Evolutionary conservation across 1,140 invertebrate species (phyloP).

Genomic region (Acromyrmex echinatior): DNA sequence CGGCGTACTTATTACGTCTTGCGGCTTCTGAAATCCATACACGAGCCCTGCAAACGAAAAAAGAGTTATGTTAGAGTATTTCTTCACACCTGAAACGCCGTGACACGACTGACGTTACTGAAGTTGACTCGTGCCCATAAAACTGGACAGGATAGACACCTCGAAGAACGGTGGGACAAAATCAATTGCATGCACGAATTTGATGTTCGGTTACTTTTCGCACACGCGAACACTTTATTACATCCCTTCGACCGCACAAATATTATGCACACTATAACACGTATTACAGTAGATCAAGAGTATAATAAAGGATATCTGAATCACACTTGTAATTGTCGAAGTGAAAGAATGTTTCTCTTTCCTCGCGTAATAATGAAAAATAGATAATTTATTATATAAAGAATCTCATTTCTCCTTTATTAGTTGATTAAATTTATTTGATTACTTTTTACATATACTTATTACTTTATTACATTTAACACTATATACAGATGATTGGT

Average conservation of each 20-base stretch:
- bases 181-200: slow-evolving; percentile 23
- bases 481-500: not conserved
- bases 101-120: slow-evolving; percentile 3
- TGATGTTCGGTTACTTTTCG: not conserved
- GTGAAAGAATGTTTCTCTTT: not conserved
- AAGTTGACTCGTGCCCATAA: not conserved
- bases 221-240: slow-evolving; percentile 32
- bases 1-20: not conserved
- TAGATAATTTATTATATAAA: not conserved
- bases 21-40: not conserved
- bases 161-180: slow-evolving; percentile 21
- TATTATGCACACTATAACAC: not conserved
- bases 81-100: not conserved
- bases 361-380: not conserved
- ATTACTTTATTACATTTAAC: slow-evolving; percentile 5
- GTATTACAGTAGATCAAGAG: not conserved
- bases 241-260: not conserved
- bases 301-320: not conserved
- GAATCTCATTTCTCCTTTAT: not conserved
- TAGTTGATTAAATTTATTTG: slow-evolving; percentile 24
- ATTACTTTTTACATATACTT: slow-evolving; percentile 2
- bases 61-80: slow-evolving; percentile 57
- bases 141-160: not conserved
- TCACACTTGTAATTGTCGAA: not conserved
- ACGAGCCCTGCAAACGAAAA: slow-evolving; percentile 64